A percentile compares a stretch with the other conserved stretches of the same genome.
Evolutionary conservation across 2,797 vertebrate species (phyloP).

Genomic region (Lepidocolaptes lacrymiger): DNA sequence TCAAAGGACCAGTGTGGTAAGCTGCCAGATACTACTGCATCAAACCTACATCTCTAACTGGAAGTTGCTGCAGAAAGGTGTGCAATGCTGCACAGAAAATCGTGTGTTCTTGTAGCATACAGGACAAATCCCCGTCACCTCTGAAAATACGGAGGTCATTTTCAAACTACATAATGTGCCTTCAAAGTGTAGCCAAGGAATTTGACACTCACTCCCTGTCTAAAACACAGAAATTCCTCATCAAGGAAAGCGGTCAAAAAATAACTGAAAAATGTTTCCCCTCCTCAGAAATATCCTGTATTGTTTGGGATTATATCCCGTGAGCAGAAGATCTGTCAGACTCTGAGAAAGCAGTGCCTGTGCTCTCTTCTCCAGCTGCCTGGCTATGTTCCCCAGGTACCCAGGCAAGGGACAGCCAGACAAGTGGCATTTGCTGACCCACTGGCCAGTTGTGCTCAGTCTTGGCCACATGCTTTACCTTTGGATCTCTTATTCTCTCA

Average conservation of each 20-base stretch:
- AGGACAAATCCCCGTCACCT: not conserved
- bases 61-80: not conserved
- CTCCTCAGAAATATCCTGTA: not conserved
- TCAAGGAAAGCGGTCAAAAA: not conserved
- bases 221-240: not conserved
- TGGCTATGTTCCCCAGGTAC: not conserved
- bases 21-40: not conserved
- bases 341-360: not conserved
- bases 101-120: not conserved
- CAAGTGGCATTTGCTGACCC: not conserved
- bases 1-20: not conserved
- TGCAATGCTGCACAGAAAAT: not conserved
- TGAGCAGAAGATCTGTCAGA: not conserved
- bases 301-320: not conserved
- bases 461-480: not conserved
- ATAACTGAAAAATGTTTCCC: not conserved
- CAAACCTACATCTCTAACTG: not conserved
- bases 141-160: not conserved
- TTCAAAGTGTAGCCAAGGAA: not conserved
- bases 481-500: not conserved
- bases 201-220: not conserved
- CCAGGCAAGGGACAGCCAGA: not conserved
- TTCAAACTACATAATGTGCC: not conserved
- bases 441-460: fast-evolving
- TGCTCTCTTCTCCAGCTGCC: not conserved